Base-by-base conservation (phyloP, 2,113 vertebrate species). In the Gymnogyps californianus region DNA sequence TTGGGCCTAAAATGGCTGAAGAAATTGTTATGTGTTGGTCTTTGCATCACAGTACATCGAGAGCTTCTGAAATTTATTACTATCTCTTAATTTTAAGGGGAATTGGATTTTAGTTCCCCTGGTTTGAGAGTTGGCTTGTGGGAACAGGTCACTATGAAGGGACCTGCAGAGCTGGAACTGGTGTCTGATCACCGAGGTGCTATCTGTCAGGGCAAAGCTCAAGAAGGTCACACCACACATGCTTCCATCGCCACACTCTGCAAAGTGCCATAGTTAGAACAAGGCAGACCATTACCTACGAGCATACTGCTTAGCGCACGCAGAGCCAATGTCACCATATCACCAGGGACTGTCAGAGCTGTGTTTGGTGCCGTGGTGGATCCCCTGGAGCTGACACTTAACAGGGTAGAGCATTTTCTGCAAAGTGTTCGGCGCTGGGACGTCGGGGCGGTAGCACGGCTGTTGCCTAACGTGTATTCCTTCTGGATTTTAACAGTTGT, bases 201-300 rank as follows among this genome's bases (percentile, higher is more conserved):
- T 31, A 5, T 19, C 36, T 29, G 9, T 55, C 32, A 81, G n/a
- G 25, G 18, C 64, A 78, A 57, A 55, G 51, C 83, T 83, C 40
- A 16, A 31, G n/a, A 79, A 96, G 87, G 66, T 92, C 91, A 57
- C 55, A 8, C n/a, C 36, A 3, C 18, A 13, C 0, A 0, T 24
- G 17, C 46, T 49, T 36, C 58, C 49, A 24, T 59, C 0, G 0
- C 42, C 0, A 0, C 12, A 3, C 44, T 51, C 67, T 32, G 38
- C 47, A 10, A 57, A 82, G 66, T 51, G 70, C 52, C 13, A 0
- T 4, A 4, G 31, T 9, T 49, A 40, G 86, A 38, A 25, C n/a
- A 57, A 3, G 5, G 26, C 61, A 77, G 51, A n/a, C 42, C 7
- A 6, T 52, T 31, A 40, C n/a, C 44, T 11, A 51, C 0, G 0